phyloP scores from a whole-genome alignment of 2,888 invertebrate species.

The Calameuta pallipes region DNA sequence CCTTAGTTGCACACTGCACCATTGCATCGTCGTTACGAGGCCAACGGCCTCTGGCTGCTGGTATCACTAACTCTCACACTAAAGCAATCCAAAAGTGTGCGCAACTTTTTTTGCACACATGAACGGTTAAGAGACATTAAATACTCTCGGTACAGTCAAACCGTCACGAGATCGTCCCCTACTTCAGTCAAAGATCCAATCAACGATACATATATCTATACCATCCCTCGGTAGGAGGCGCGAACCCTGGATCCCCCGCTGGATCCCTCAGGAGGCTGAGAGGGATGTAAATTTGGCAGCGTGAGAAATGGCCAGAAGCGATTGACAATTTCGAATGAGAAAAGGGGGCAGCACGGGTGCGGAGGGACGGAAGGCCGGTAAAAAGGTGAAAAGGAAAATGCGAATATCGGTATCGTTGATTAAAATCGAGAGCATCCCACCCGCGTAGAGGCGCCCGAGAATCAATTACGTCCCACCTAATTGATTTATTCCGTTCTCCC shows the following conservation, averaged over 20 bases:
- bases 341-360: background rate
- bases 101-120: background rate
- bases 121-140: too few species aligned
- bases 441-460: background rate
- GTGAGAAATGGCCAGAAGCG: too few species aligned
- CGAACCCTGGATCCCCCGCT: too few species aligned
- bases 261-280: too few species aligned
- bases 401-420: slow-evolving; percentile 12
- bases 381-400: slow-evolving; percentile 1
- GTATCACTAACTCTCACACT: slow-evolving; percentile 32
- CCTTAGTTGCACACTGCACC: slow-evolving; percentile 53
- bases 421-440: slow-evolving; percentile 7
- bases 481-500: slow-evolving; percentile 17
- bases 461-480: slow-evolving; percentile 1
- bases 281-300: too few species aligned
- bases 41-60: slow-evolving; percentile 25
- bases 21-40: slow-evolving; percentile 38
- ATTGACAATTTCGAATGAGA: too few species aligned
- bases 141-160: too few species aligned
- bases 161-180: too few species aligned
- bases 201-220: background rate
- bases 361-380: slow-evolving; percentile 14
- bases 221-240: too few species aligned
- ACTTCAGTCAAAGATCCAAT: background rate
- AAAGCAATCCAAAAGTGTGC: slow-evolving; percentile 15